Evolutionary conservation across 2,113 vertebrate genomes (phyloP).

Genomic region (Eidolon helvum): DNA sequence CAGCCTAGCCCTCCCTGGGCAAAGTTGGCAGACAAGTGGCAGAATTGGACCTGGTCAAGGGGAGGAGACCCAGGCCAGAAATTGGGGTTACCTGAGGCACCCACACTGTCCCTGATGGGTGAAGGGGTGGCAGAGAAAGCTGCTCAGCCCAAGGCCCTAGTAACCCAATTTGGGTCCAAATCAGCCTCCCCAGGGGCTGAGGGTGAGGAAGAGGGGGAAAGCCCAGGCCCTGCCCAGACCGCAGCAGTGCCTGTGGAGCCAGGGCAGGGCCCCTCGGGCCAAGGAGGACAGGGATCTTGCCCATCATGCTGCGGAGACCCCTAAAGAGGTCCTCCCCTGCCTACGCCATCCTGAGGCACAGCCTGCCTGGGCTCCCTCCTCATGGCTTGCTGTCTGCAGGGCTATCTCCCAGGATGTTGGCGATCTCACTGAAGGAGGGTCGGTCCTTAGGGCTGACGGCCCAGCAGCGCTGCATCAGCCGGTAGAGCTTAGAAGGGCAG

Average conservation of each 20-base stretch:
- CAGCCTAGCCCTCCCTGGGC: not conserved
- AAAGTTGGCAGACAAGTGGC: constrained; percentile 55
- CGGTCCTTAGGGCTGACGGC: constrained; percentile 94
- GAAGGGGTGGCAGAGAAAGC: constrained; percentile 45
- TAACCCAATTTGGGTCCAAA: not conserved
- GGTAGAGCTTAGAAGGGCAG: constrained; percentile 92
- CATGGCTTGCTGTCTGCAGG: constrained; percentile 94
- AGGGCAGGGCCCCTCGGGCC: not conserved
- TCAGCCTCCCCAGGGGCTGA: not conserved
- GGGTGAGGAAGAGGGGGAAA: not conserved
- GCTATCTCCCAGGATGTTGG: constrained; percentile 88
- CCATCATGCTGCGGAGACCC: constrained; percentile 53
- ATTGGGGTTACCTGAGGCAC: constrained; percentile 81
- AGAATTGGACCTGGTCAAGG: constrained; percentile 33
- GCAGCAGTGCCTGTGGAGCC: constrained; percentile 9
- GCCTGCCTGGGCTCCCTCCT: constrained; percentile 68
- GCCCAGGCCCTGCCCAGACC: constrained; percentile 42
- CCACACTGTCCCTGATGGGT: constrained; percentile 75
- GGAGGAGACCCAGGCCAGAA: constrained; percentile 46
- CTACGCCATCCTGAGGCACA: constrained; percentile 35
- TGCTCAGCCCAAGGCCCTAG: constrained; percentile 44
- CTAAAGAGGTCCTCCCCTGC: constrained; percentile 31
- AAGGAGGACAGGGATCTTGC: constrained; percentile 13
- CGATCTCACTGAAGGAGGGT: constrained; percentile 94
- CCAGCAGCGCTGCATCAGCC: constrained; percentile 97